These are phyloP conservation scores for Prenolepis imparis DNA, from an alignment of 2,888 invertebrate genomes.

Conservation along the genomic window DNA sequence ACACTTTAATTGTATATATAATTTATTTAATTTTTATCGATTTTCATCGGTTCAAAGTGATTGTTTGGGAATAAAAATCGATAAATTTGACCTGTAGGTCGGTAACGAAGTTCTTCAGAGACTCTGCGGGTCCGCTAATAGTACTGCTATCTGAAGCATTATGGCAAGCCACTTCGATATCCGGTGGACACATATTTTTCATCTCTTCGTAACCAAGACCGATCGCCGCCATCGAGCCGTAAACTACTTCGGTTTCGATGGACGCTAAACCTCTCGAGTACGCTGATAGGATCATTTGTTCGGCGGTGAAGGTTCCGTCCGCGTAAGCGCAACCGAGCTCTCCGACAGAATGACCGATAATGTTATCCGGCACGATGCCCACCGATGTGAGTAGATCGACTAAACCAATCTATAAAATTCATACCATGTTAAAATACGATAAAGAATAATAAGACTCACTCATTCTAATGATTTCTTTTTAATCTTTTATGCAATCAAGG, in stretches of 20 bases:
- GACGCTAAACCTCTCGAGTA: conserved; percentile 82
- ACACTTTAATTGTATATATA: not conserved
- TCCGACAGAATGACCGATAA: conserved; percentile 97
- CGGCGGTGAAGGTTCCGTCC: conserved; percentile 93
- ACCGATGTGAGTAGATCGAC: conserved; percentile 89
- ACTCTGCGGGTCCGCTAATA: conserved; percentile 94
- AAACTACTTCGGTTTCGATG: conserved; percentile 85
- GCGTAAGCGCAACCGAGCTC: conserved; percentile 98
- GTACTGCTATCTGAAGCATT: conserved; percentile 95
- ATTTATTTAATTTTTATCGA: not conserved
- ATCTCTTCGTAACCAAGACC: conserved; percentile 89
- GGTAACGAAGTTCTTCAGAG: conserved; percentile 90
- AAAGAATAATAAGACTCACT: not conserved
- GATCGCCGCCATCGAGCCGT: conserved; percentile 96
- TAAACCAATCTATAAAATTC: conserved; percentile 87
- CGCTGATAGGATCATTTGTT: conserved; percentile 82
- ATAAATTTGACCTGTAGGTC: conserved; percentile 86
- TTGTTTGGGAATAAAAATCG: not conserved
- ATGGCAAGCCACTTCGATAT: conserved; percentile 95
- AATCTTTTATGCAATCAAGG: not conserved
- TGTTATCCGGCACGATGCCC: conserved; percentile 90
- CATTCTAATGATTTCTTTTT: not conserved
- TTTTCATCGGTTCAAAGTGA: not conserved
- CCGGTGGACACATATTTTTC: conserved; percentile 90
- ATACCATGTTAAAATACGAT: not conserved